Percentiles rank a stretch among this genome's conserved stretches.
phyloP scores from a whole-genome alignment of 1,140 invertebrate species.

The Fopius arisanus region DNA sequence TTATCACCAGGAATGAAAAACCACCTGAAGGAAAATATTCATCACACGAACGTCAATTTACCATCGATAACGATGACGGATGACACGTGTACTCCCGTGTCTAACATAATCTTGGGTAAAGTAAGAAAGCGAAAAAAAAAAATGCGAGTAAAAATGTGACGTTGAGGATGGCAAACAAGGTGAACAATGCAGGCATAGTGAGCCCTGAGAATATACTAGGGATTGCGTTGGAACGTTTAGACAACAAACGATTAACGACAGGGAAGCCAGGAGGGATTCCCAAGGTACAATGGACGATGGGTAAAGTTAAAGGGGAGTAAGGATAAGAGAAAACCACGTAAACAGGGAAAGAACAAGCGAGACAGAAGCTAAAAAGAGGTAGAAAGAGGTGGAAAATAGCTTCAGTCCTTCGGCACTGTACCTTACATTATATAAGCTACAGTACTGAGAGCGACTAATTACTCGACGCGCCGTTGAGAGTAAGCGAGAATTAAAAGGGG shows the following conservation, averaged over 20 bases:
- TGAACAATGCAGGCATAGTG: slow-evolving; percentile 24
- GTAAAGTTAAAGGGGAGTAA: slow-evolving; percentile 35
- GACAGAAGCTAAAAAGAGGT: slow-evolving; percentile 32
- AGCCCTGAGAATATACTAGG: slow-evolving; percentile 21
- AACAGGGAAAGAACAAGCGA: slow-evolving; percentile 8
- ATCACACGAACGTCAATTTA: not conserved
- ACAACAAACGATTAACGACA: slow-evolving; percentile 61
- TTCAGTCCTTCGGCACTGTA: slow-evolving; percentile 34
- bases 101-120: not conserved
- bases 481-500: slow-evolving; percentile 63
- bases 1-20: no score
- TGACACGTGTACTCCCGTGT: not conserved
- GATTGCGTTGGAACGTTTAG: slow-evolving; percentile 51
- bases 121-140: not conserved
- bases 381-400: slow-evolving; percentile 26
- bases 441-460: slow-evolving; percentile 59
- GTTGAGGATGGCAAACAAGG: slow-evolving; percentile 18
- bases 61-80: not conserved
- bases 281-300: slow-evolving; percentile 46
- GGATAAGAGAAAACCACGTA: slow-evolving; percentile 9
- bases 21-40: not conserved
- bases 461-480: slow-evolving; percentile 60
- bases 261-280: slow-evolving; percentile 36
- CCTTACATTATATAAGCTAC: slow-evolving; percentile 57
- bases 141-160: not conserved